Conservation (phyloP, 2,797 vertebrate genomes). For the Xenopus petersii region DNA sequence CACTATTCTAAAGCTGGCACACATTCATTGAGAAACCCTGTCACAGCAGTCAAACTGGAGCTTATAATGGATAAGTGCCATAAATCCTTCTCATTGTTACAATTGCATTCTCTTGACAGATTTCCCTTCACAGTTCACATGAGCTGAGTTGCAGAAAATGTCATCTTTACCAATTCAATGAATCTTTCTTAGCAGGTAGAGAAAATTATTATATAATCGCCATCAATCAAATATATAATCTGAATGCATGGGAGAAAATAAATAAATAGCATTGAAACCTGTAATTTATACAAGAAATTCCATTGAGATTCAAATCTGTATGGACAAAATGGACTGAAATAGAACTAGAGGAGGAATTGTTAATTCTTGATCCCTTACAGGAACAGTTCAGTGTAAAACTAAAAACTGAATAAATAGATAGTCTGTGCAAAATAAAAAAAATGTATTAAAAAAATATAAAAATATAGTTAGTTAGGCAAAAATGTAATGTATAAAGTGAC, state of each 20-base stretch:
- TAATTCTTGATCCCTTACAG: too few relatives aligned
- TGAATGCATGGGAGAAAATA: too few relatives aligned
- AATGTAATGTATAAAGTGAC: too few relatives aligned
- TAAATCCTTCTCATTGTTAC: constrained; percentile 27
- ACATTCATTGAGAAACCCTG: constrained; percentile 31
- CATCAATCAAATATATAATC: constrained; percentile 15
- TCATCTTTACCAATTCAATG: constrained; percentile 36
- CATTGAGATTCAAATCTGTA: too few relatives aligned
- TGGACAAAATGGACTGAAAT: neutral
- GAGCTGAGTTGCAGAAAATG: constrained; percentile 22
- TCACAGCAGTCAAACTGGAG: constrained; percentile 32
- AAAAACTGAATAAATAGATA: too few relatives aligned
- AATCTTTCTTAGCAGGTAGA: constrained; percentile 10
- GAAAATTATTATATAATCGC: constrained; percentile 2
- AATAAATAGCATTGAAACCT: too few relatives aligned
- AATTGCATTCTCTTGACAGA: constrained; percentile 27
- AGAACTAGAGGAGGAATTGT: neutral
- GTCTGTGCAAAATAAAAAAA: too few relatives aligned
- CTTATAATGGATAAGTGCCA: constrained; percentile 23
- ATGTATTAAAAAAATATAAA: too few relatives aligned
- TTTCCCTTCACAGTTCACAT: constrained; percentile 2
- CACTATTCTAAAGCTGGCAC: constrained; percentile 8
- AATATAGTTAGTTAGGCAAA: too few relatives aligned
- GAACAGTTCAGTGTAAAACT: too few relatives aligned
- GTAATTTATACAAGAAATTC: too few relatives aligned